Base-by-base conservation (phyloP, 30 jellyfish, hydroid and myxozoan genomes). In the Aurelia aurita region DNA sequence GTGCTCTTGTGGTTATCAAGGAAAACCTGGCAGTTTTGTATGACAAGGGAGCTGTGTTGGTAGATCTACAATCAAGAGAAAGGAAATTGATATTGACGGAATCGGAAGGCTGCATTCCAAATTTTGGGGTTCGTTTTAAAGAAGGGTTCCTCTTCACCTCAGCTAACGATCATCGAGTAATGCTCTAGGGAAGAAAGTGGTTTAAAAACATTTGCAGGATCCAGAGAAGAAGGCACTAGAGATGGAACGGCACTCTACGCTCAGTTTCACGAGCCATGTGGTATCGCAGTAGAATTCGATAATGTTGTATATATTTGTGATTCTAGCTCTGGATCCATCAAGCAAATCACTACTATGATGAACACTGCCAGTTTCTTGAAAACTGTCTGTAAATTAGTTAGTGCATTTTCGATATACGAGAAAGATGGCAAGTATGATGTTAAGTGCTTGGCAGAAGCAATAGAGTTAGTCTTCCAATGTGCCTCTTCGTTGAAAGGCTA, bases 21-120 rank as follows among this genome's bases (percentile, higher is more conserved):
- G 62, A 51, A 11, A 51, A 19, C 62, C 62, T 51, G 62, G 62
- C 62, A 51, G 62, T 51, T 51, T 51, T 51, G 62, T 51, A 51
- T 51, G 62, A 51, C 62, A 51, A 51, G 62, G 62, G 62, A 51
- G 62, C 62, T 51, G 62, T 51, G 13, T 51, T 51, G 62, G 19
- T 51, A 51, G 62, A 51, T 51, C 62, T 51, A 19, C 62, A 51
- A 51, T 51, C 62, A 51, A 51, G 62, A 51, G 62, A 51, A 19
- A 19, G 19, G 19, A 51, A 51, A 13, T 13, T 51, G 62, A 51
- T 51, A 51, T 19, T 51, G 62, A 51, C 62, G 62, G 62, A 51
- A 51, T 51, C 62, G 19, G 19, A 51, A 51, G 62, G 62, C 62
- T 51, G 13, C 62, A 51, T 19, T n/a, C n/a, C n/a, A n/a, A n/a